Evolutionary conservation across 2,888 invertebrate species (phyloP).

Genomic region (Hypena proboscidalis): DNA sequence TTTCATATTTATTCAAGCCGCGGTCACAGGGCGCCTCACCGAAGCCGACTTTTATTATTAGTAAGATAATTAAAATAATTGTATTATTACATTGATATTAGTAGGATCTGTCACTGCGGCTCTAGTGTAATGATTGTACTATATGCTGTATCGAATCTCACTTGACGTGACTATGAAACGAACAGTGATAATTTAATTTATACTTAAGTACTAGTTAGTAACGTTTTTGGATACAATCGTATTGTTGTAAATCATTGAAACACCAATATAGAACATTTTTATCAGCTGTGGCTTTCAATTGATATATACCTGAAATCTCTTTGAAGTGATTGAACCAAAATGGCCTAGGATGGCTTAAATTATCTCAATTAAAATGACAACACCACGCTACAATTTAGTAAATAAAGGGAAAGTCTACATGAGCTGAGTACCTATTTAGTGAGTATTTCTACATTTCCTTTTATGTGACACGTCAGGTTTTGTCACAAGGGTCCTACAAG

Average conservation of each 20-base stretch:
- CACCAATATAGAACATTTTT: constrained; percentile 70
- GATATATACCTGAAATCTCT: constrained; percentile 4
- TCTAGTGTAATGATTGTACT: constrained; percentile 43
- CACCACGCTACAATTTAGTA: no score
- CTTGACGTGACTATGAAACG: constrained; percentile 51
- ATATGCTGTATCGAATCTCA: constrained; percentile 57
- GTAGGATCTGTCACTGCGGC: constrained; percentile 43
- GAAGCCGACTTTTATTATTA: constrained; percentile 30
- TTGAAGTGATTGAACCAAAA: no score
- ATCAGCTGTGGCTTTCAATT: constrained; percentile 47
- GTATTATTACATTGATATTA: constrained; percentile 38
- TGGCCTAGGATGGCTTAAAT: no score
- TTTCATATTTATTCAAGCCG: constrained; percentile 52
- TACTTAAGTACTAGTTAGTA: constrained; percentile 65
- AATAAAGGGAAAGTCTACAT: no score
- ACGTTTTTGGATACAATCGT: constrained; percentile 73
- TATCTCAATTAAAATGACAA: no score
- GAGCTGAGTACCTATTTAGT: no score
- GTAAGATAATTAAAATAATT: constrained; percentile 32
- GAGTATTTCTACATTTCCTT: no score
- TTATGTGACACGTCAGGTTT: no score
- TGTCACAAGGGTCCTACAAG: no score
- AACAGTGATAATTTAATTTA: constrained; percentile 71
- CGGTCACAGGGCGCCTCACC: constrained; percentile 34
- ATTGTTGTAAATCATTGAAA: constrained; percentile 73